phyloP scores from a whole-genome alignment of 2,888 invertebrate species.

The Nephrocerus scutellatus region DNA sequence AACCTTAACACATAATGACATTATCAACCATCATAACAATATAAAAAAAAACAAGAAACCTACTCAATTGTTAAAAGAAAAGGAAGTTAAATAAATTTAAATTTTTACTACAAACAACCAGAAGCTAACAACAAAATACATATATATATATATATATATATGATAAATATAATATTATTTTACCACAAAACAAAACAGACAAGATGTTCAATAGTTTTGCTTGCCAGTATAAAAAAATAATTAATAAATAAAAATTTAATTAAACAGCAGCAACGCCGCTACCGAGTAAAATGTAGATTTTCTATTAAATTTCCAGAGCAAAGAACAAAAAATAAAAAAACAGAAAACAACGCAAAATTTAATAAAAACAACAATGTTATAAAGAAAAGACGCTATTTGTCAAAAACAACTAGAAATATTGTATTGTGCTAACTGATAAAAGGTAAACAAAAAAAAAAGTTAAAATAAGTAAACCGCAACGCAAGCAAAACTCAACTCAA shows the following conservation, averaged over 20 bases:
- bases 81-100: constrained; percentile 4
- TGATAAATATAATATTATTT: constrained; percentile 11
- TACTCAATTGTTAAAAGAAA: constrained; percentile 15
- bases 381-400: too few species aligned
- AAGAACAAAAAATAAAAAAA: constrained; percentile 11
- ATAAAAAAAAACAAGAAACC: constrained; percentile 13
- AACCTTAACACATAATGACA: constrained; percentile 7
- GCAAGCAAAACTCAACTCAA: too few species aligned
- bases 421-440: too few species aligned
- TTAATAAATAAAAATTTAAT: constrained; percentile 7
- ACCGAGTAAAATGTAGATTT: constrained; percentile 17
- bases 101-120: constrained; percentile 6
- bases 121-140: constrained; percentile 13
- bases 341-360: too few species aligned
- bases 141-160: too few species aligned
- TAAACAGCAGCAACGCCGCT: too few species aligned
- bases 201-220: constrained; percentile 19
- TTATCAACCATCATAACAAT: constrained; percentile 7
- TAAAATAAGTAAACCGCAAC: too few species aligned
- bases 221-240: constrained; percentile 13
- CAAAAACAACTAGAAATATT: too few species aligned
- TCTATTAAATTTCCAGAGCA: constrained; percentile 20
- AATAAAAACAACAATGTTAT: too few species aligned
- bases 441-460: too few species aligned
- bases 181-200: constrained; percentile 8